These are phyloP conservation scores for Anorthoa munda DNA, from an alignment of 2,888 invertebrate genomes.

Conservation along the genomic window DNA sequence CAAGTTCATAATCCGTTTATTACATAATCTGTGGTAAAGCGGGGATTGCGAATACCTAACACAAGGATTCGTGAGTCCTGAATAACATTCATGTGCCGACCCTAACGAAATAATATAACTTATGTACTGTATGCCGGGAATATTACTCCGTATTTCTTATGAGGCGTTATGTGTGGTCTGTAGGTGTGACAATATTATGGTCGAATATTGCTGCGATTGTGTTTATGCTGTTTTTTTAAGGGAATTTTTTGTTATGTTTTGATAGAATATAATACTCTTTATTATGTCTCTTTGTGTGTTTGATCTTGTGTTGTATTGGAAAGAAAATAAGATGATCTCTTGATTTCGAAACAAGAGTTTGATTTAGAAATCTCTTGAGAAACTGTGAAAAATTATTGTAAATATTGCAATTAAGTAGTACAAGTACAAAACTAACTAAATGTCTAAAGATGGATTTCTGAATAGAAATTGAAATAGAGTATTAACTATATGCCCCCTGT, in stretches of 20 bases:
- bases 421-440: too few relatives aligned
- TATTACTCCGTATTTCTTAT: constrained; percentile 1
- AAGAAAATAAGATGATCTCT: not conserved
- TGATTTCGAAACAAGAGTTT: too few relatives aligned
- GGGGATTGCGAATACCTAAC: constrained; percentile 31
- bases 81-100: constrained; percentile 21
- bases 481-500: too few relatives aligned
- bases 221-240: constrained; percentile 10
- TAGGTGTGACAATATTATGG: constrained; percentile 34
- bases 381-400: too few relatives aligned
- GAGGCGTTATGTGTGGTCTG: constrained; percentile 8
- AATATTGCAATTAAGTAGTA: too few relatives aligned
- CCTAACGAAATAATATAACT: constrained; percentile 37
- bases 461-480: too few relatives aligned
- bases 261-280: too few relatives aligned
- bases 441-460: too few relatives aligned
- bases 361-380: too few relatives aligned
- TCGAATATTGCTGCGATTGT: constrained; percentile 12
- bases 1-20: constrained; percentile 4
- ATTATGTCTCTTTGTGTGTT: too few relatives aligned
- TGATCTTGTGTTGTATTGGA: not conserved
- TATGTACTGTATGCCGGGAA: not conserved
- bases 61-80: constrained; percentile 12
- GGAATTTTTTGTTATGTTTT: constrained; percentile 1
- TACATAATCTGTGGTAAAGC: constrained; percentile 8